Percentiles rank a stretch among this genome's conserved stretches.
These are phyloP conservation scores for Sarcophilus harrisii DNA, from an alignment of 2,797 vertebrate genomes.

Conservation along the genomic window DNA sequence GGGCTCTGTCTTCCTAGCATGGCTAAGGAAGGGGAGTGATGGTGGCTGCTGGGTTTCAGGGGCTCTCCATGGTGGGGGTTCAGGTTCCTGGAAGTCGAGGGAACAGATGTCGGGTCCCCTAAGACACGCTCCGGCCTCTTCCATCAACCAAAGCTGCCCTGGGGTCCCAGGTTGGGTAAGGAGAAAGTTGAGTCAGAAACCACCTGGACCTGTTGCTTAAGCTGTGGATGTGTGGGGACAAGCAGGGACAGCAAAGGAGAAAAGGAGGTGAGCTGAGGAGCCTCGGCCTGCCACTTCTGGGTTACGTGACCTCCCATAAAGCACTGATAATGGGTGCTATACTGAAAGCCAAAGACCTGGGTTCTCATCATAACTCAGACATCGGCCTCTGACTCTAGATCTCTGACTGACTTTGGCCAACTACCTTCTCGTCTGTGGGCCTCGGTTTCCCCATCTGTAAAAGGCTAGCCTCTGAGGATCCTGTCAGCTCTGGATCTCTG, in stretches of 20 bases:
- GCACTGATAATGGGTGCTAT: no score
- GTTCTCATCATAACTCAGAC: not conserved
- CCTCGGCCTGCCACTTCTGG: not conserved
- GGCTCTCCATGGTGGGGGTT: not conserved
- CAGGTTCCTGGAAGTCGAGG: not conserved
- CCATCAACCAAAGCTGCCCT: not conserved
- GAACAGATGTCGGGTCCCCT: not conserved
- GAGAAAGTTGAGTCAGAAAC: not conserved
- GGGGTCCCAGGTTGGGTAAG: not conserved
- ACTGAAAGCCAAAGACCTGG: not conserved
- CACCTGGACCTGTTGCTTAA: not conserved
- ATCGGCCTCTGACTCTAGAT: not conserved
- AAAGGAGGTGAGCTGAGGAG: not conserved
- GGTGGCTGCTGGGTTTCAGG: not conserved
- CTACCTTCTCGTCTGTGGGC: no score
- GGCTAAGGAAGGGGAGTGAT: conserved; percentile 32
- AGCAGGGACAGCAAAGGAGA: not conserved
- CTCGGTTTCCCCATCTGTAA: not conserved
- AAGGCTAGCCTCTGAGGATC: not conserved
- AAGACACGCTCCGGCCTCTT: not conserved
- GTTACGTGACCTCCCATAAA: not conserved
- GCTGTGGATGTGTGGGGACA: not conserved
- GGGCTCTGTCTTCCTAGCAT: conserved; percentile 19
- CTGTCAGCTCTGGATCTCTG: not conserved
- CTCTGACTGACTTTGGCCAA: not conserved